A percentile compares a stretch with the other conserved stretches of the same genome.
Conservation (phyloP, 1,140 invertebrate genomes). For the Conopomorpha cramerella region DNA sequence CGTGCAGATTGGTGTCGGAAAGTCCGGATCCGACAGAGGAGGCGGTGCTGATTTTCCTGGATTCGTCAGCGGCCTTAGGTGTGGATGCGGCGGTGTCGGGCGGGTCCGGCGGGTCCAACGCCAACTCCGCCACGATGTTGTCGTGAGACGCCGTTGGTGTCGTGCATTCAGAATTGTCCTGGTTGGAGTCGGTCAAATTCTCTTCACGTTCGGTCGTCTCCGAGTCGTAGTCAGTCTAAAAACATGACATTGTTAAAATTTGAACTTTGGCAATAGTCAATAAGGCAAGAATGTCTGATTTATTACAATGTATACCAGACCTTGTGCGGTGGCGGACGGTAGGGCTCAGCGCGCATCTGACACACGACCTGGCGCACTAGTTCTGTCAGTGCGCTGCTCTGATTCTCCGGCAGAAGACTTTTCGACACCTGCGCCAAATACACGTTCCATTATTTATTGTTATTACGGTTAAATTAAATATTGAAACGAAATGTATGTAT, state of each 20-base stretch:
- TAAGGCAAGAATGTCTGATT: too few relatives aligned
- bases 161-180: constrained; percentile 58
- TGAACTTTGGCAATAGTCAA: too few relatives aligned
- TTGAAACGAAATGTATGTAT: background rate
- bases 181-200: constrained; percentile 56
- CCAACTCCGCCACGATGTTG: constrained; percentile 41
- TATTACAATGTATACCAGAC: too few relatives aligned
- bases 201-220: constrained; percentile 55
- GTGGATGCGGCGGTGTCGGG: constrained; percentile 5
- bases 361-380: constrained; percentile 84
- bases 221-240: constrained; percentile 52
- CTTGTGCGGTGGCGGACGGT: constrained; percentile 66
- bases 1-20: constrained; percentile 17
- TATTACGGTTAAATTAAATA: background rate
- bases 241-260: too few relatives aligned
- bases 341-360: constrained; percentile 82
- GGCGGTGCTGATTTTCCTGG: constrained; percentile 42
- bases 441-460: constrained; percentile 3
- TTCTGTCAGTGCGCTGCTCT: constrained; percentile 79
- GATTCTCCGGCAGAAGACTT: constrained; percentile 80
- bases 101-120: constrained; percentile 25
- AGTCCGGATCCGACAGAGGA: constrained; percentile 45
- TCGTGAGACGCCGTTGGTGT: constrained; percentile 53
- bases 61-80: constrained; percentile 10
- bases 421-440: constrained; percentile 73